These are phyloP conservation scores for Papilio gigon DNA, from an alignment of 2,888 invertebrate species.

Conservation along the genomic window DNA sequence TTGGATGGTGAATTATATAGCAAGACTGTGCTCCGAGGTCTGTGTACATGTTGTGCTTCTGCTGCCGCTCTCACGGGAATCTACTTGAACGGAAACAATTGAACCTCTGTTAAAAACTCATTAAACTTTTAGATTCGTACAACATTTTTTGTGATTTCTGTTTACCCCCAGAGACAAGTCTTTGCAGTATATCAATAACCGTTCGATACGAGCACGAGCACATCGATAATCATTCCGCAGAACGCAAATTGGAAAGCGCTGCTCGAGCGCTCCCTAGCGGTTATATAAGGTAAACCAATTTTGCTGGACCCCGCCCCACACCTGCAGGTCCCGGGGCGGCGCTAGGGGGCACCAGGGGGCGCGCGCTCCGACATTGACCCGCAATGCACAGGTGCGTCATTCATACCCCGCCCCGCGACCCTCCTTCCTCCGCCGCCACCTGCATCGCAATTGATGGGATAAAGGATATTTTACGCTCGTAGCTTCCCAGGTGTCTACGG, in stretches of 20 bases:
- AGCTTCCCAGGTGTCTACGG: background rate
- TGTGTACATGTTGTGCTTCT: no score
- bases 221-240: constrained; percentile 1
- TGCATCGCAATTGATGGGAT: constrained; percentile 29
- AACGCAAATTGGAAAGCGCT: constrained; percentile 38
- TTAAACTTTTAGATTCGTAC: no score
- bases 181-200: background rate
- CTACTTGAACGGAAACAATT: no score
- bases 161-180: no score
- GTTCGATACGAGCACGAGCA: background rate
- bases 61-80: no score
- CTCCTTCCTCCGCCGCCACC: constrained; percentile 14
- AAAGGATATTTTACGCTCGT: background rate
- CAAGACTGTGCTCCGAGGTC: background rate
- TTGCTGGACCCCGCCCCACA: constrained; percentile 28
- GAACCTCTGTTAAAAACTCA: no score
- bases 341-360: constrained; percentile 21
- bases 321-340: constrained; percentile 25
- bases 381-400: constrained; percentile 45
- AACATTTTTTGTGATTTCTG: no score
- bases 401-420: constrained; percentile 23
- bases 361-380: constrained; percentile 46
- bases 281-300: constrained; percentile 40
- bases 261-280: constrained; percentile 8
- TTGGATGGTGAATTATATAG: background rate